Evolutionary conservation across 1,140 invertebrate genomes (phyloP), one percentile per base, ranked within the genome.

Genomic region (Aphelenchoides avenae): DNA sequence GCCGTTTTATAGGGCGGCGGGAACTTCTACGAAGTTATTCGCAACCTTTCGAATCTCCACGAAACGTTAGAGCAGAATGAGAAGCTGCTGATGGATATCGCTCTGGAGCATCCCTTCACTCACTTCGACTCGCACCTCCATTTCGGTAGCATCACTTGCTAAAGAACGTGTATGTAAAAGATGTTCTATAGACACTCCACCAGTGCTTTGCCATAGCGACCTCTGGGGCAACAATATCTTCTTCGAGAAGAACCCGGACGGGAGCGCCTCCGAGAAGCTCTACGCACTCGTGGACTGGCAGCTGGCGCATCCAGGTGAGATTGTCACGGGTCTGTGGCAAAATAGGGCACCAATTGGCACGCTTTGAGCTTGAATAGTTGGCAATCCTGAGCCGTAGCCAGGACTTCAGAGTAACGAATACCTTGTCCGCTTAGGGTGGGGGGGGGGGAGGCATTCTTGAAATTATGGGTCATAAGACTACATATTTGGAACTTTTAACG

Each of bases 151-250:
- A 4, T 46, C n/a, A n/a, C 11, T 15, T 43, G 11, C 34, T 36
- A 13, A 13, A 36, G 34, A 13, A 18, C 18, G 13, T 13, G 26
- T 18, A 46, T n/a, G 34, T 29, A 4, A 3, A 5, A 24, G 4
- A 24, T n/a, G 15, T 46, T 20, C 34, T 46, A 20, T 51, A 41
- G 49, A 42, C 6, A 51, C 36, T 1, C 49, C 49, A 4, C 49
- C 49, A 51, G 49, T 51, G 31, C 27, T 51, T 33, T 41, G 30
- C 24, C 49, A 51, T 42, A 42, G 49, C 2, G 49, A 51, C 31
- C 49, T 51, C 33, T 51, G 49, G 49, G 24, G 22, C 36, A 51
- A 51, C 18, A 51, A 51, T 18, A 30, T 51, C 6, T 51, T 51
- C 31, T 51, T 51, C 5, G 49, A 51, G 34, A 30, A 22, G 9